Percentiles rank a stretch among this genome's conserved stretches.
Conservation (phyloP, 2,888 invertebrate species). For the Abscondita cerata region DNA sequence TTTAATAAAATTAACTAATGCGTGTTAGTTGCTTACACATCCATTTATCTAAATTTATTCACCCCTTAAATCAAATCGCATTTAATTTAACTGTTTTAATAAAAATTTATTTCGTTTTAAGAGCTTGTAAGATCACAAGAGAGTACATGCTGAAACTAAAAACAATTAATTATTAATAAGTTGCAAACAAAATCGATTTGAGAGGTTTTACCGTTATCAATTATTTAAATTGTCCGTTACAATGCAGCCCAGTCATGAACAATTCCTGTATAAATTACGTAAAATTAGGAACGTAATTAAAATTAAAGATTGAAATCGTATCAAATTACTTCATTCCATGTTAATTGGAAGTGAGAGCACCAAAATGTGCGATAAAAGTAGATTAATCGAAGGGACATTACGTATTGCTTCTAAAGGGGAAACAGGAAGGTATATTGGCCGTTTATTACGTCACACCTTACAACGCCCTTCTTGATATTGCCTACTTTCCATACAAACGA, state of each 20-base stretch:
- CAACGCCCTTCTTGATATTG: slow-evolving; percentile 35
- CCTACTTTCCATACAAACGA: slow-evolving; percentile 41
- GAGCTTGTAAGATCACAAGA: slow-evolving; percentile 9
- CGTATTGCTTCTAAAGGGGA: slow-evolving; percentile 18
- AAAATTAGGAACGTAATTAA: too few relatives aligned
- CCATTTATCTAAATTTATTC: slow-evolving; percentile 5
- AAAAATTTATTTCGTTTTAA: not conserved
- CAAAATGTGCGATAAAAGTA: slow-evolving; percentile 16
- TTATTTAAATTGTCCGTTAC: too few relatives aligned
- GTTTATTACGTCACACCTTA: slow-evolving; percentile 34
- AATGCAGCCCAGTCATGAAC: too few relatives aligned
- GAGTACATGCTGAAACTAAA: slow-evolving; percentile 8
- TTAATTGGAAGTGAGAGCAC: not conserved
- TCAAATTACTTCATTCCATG: not conserved
- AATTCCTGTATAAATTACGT: too few relatives aligned
- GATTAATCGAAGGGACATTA: slow-evolving; percentile 22
- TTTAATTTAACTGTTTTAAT: not conserved
- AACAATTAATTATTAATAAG: slow-evolving; percentile 24
- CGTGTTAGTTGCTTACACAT: slow-evolving; percentile 5
- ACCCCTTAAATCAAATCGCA: slow-evolving; percentile 7
- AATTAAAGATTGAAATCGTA: too few relatives aligned
- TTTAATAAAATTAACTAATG: slow-evolving; percentile 13
- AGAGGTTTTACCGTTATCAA: too few relatives aligned
- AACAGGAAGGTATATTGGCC: slow-evolving; percentile 32
- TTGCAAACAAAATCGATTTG: slow-evolving; percentile 15